Evolutionary conservation across 2,888 invertebrate genomes (phyloP).

Genomic region (Pristionchus maxplancki): DNA sequence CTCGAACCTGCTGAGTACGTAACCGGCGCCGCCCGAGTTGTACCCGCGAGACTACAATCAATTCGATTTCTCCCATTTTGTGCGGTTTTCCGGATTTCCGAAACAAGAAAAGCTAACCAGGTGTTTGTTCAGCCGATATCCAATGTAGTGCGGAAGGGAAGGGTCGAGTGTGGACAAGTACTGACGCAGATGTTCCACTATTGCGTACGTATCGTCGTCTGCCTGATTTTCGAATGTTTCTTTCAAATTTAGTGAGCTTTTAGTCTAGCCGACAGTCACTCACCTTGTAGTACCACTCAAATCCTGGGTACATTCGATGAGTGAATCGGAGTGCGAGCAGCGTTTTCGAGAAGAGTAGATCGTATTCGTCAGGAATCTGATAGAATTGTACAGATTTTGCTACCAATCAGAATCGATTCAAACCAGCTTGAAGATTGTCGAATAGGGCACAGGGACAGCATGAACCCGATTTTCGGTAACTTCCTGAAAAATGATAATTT

Average conservation of each 20-base stretch:
- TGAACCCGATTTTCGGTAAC: background rate
- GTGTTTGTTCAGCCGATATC: slow-evolving; percentile 43
- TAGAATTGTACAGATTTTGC: background rate
- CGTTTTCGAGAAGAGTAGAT: slow-evolving; percentile 16
- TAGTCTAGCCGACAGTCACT: background rate
- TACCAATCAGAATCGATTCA: background rate
- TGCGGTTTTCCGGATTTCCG: background rate
- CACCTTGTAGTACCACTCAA: slow-evolving; percentile 44
- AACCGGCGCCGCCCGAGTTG: background rate
- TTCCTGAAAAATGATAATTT: background rate
- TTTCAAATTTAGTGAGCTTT: too few relatives aligned
- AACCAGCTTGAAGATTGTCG: background rate
- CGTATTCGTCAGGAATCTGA: slow-evolving; percentile 37
- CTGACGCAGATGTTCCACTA: slow-evolving; percentile 21
- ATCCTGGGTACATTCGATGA: slow-evolving; percentile 5
- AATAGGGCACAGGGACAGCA: background rate
- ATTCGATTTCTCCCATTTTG: background rate
- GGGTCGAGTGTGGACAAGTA: background rate
- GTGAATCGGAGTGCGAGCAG: background rate
- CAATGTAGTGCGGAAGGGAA: slow-evolving; percentile 15
- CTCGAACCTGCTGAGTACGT: slow-evolving; percentile 7
- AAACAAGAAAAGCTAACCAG: background rate
- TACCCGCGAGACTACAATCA: background rate
- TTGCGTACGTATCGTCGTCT: slow-evolving; percentile 30
- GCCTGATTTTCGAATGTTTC: background rate